Evolutionary conservation across 2,113 vertebrate species (phyloP).

Genomic region (Chamaetylas fuelleborni): DNA sequence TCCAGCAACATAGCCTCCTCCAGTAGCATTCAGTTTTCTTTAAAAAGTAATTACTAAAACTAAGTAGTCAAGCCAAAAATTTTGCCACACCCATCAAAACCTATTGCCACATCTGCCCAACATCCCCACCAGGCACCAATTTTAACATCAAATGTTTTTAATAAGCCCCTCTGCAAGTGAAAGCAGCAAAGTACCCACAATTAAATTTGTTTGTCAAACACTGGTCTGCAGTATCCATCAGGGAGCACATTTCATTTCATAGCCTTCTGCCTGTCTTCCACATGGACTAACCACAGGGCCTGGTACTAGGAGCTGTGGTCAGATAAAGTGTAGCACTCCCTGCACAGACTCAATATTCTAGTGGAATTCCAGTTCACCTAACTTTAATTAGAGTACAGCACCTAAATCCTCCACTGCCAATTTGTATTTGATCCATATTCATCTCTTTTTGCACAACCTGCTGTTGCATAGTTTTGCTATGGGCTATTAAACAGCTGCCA

Average conservation of each 20-base stretch:
- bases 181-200: background rate
- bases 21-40: background rate
- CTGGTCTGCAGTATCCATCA: background rate
- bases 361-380: background rate
- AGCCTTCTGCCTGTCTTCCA: background rate
- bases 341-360: background rate
- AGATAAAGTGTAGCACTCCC: background rate
- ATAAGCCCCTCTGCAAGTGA: background rate
- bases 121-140: background rate
- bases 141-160: constrained; percentile 17
- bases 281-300: background rate
- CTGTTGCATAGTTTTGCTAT: constrained; percentile 54
- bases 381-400: constrained; percentile 4
- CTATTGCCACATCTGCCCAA: background rate
- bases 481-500: constrained; percentile 65
- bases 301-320: background rate
- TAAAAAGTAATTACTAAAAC: background rate
- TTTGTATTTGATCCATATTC: constrained; percentile 57
- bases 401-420: constrained; percentile 31
- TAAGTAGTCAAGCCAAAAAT: background rate
- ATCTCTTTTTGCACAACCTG: constrained; percentile 20
- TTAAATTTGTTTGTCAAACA: background rate
- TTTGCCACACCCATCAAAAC: background rate
- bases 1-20: background rate
- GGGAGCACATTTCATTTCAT: background rate